Percentiles rank a stretch among this genome's conserved stretches.
These are phyloP conservation scores for Coelogynopora nodosa DNA, from an alignment of 2,888 invertebrate genomes.

Conservation along the genomic window DNA sequence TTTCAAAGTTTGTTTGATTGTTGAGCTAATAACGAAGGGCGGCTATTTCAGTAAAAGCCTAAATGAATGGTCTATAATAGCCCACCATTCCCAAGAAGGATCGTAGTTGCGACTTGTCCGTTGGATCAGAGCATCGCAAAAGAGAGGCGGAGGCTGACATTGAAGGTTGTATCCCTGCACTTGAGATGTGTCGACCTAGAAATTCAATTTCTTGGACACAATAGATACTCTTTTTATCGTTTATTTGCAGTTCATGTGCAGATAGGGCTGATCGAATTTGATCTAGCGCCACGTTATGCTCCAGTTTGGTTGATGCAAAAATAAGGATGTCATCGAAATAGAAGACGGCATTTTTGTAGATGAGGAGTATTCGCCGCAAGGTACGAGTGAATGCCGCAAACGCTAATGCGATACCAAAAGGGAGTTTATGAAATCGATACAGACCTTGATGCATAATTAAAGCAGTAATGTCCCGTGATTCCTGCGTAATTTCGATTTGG, in stretches of 20 bases:
- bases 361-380: neutral
- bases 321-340: conserved; percentile 38
- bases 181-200: conserved; percentile 31
- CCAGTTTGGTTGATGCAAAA: neutral
- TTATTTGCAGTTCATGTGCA: neutral
- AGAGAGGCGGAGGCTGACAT: neutral
- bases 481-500: neutral
- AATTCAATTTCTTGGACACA: conserved; percentile 26
- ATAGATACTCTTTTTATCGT: conserved; percentile 5
- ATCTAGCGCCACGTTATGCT: neutral
- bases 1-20: neutral
- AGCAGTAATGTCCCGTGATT: conserved; percentile 7
- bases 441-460: neutral
- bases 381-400: conserved; percentile 10
- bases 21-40: neutral
- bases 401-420: conserved; percentile 24
- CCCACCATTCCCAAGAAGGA: conserved; percentile 35
- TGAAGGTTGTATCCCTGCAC: conserved; percentile 6
- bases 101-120: neutral
- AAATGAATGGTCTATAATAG: conserved; percentile 14
- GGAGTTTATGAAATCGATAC: neutral
- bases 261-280: neutral
- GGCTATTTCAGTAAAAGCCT: conserved; percentile 1
- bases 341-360: neutral
- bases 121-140: neutral